Base-by-base conservation (phyloP, 1,140 invertebrate genomes). In the Zaprionus ghesquierei region DNA sequence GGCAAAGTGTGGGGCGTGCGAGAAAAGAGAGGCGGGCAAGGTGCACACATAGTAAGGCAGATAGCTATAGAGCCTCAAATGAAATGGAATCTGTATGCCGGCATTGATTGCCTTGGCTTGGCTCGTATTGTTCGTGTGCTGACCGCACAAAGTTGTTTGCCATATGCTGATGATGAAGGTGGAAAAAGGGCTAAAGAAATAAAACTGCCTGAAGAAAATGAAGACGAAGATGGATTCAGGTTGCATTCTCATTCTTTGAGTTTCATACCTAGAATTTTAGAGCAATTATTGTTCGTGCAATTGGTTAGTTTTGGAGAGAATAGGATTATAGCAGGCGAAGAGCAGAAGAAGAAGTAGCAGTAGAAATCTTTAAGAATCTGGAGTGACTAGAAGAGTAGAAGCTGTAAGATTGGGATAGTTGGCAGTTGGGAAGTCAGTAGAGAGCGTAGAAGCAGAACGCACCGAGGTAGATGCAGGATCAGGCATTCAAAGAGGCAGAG, bases 31-130 rank as follows among this genome's bases (percentile, higher is more conserved):
- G n/a, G n/a, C n/a, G n/a, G n/a, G n/a, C 53, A 66, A 33, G 29
- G 60, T 51, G 49, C 10, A 23, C 15, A 29, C 9, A 38, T 8
- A 10, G 12, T n/a, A n/a, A 59, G 49, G 31, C 41, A 15, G 38
- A 25, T 18, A 22, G 31, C 22, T 23, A 55, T 49, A 51, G 29
- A 33, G 35, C 51, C 4, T 8, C 12, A 86, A 86, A 86, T 77
- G 68, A 86, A 85, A 81, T 75, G 75, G 66, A 86, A 81, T 77
- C 81, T 75, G 63, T 75, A 62, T 72, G 66, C 59, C 59, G 9
- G 41, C 18, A 53, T 78, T 68, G 69, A 72, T 72, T 72, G 69
- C 62, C 54, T 53, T 41, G 53, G 9, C 27, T 73, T 69, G 20
- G 51, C 53, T n/a, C n/a, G n/a, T n/a, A n/a, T n/a, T n/a, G n/a